These are phyloP conservation scores for Grantiella picta DNA, from an alignment of 2,113 vertebrate genomes.

Conservation along the genomic window DNA sequence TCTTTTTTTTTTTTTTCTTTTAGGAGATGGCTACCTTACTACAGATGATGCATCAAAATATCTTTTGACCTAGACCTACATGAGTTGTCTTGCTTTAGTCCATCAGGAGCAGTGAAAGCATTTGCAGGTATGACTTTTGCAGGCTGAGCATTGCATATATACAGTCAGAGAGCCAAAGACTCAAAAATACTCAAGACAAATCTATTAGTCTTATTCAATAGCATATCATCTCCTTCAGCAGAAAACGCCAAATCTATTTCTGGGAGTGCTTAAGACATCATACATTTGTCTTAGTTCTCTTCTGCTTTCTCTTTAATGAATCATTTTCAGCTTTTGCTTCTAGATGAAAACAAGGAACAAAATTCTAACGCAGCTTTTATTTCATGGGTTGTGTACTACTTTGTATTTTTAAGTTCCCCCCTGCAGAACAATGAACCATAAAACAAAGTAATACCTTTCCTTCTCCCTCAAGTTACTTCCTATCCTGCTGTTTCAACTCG, in stretches of 20 bases:
- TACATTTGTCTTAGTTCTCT: not conserved
- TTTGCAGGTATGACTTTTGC: not conserved
- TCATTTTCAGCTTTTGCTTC: not conserved
- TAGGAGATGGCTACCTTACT: not conserved
- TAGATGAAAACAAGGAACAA: not conserved
- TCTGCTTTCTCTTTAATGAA: not conserved
- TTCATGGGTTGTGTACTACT: not conserved
- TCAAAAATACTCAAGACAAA: not conserved
- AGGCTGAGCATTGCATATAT: not conserved
- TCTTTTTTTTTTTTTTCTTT: not conserved
- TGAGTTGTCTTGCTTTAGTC: not conserved
- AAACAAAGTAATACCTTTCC: constrained; percentile 21
- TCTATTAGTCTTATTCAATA: not conserved
- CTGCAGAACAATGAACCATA: constrained; percentile 16
- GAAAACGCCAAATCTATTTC: not conserved
- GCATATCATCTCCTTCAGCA: not conserved
- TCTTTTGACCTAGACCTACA: not conserved
- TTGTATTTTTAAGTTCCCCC: not conserved
- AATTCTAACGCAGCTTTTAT: not conserved
- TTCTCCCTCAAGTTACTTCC: constrained; percentile 10
- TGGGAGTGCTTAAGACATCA: not conserved
- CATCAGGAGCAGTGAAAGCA: not conserved
- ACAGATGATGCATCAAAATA: not conserved
- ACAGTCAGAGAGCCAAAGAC: not conserved
- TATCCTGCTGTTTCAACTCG: not conserved